phyloP scores from a whole-genome alignment of 2,797 vertebrate species.

The Cossypha polioptera region DNA sequence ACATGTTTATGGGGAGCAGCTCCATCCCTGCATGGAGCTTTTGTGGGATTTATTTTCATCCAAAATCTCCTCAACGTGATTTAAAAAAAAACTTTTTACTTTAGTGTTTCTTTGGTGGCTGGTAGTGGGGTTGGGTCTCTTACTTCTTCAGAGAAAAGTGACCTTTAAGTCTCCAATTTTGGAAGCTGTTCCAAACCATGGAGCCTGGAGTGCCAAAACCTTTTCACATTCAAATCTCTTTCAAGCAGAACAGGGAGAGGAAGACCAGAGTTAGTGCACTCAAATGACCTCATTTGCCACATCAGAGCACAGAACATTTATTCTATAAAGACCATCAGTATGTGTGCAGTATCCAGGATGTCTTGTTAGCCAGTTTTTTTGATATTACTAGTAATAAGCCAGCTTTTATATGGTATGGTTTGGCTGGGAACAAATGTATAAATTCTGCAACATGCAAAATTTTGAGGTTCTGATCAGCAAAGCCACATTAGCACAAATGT shows the following conservation, averaged over 20 bases:
- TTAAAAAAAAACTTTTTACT: neutral
- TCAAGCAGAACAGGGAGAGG: constrained; percentile 52
- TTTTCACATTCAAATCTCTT: constrained; percentile 64
- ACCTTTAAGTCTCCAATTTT: constrained; percentile 47
- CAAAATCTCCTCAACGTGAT: neutral
- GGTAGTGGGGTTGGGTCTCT: neutral
- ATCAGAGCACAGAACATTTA: constrained; percentile 59
- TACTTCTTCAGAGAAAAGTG: constrained; percentile 38
- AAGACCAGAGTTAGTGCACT: constrained; percentile 51
- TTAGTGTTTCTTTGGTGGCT: constrained; percentile 21
- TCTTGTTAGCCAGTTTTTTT: constrained; percentile 12
- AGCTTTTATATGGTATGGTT: constrained; percentile 36
- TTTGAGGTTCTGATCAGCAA: neutral
- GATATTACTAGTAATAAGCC: neutral
- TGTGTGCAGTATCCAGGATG: constrained; percentile 9
- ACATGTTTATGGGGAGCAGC: neutral
- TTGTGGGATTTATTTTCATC: no score
- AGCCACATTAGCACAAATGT: neutral
- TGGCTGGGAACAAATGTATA: neutral
- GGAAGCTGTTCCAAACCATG: constrained; percentile 44
- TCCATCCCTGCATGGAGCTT: neutral
- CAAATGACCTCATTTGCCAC: constrained; percentile 66
- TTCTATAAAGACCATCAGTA: constrained; percentile 42
- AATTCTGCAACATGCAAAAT: neutral
- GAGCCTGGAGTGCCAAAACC: constrained; percentile 33